Conservation (phyloP, 2,113 vertebrate species). For the Trochalopteron elliotii region DNA sequence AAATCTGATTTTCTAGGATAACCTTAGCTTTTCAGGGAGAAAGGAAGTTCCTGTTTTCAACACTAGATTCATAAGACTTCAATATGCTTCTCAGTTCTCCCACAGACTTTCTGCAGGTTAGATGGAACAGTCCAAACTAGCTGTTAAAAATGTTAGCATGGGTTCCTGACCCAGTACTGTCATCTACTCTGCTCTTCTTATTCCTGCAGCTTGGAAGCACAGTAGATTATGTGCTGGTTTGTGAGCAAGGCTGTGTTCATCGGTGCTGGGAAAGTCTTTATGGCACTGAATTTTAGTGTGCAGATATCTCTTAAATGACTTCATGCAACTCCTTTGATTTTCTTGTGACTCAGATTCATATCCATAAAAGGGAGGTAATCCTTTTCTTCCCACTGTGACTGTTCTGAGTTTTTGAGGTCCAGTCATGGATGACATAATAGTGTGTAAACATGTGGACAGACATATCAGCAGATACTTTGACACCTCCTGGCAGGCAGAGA, state of each 20-base stretch:
- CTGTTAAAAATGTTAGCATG: background rate
- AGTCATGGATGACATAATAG: background rate
- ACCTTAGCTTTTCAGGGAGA: slow-evolving; percentile 5
- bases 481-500: background rate
- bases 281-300: background rate
- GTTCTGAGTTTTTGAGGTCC: background rate
- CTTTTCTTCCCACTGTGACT: background rate
- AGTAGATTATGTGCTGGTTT: background rate
- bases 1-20: background rate
- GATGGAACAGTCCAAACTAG: background rate
- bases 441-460: background rate
- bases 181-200: background rate
- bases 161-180: background rate
- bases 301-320: background rate
- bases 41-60: background rate
- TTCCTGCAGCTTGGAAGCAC: background rate
- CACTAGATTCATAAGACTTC: background rate
- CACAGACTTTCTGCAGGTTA: background rate
- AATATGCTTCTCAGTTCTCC: background rate
- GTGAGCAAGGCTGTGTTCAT: background rate
- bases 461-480: background rate
- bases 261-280: background rate
- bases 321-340: background rate
- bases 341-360: background rate
- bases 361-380: background rate